These are phyloP conservation scores for Karalla daura DNA, from an alignment of 2,797 vertebrate genomes.

Conservation along the genomic window DNA sequence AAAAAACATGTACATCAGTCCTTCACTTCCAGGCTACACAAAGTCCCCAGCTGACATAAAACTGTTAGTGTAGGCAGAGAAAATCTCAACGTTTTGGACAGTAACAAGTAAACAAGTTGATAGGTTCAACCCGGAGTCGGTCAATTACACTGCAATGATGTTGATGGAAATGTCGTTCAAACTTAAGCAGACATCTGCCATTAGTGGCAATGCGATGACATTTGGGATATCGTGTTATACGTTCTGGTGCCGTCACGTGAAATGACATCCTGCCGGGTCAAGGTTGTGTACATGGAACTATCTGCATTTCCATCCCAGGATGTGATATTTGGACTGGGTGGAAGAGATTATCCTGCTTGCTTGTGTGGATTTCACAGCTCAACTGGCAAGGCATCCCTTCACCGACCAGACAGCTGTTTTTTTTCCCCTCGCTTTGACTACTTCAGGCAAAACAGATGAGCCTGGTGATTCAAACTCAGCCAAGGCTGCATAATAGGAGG, in stretches of 20 bases:
- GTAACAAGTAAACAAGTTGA: not conserved
- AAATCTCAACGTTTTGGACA: not conserved
- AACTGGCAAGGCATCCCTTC: conserved; percentile 64
- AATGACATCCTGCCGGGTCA: conserved; percentile 44
- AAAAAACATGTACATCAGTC: conserved; percentile 23
- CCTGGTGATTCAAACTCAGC: conserved; percentile 62
- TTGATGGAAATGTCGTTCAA: conserved; percentile 11
- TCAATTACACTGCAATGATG: not conserved
- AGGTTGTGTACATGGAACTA: conserved; percentile 36
- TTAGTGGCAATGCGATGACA: conserved; percentile 25
- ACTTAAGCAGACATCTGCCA: conserved; percentile 26
- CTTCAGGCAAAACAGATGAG: conserved; percentile 69
- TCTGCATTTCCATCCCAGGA: conserved; percentile 53
- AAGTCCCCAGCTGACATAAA: not conserved
- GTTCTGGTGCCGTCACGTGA: conserved; percentile 39
- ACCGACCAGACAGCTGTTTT: conserved; percentile 72
- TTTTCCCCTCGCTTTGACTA: conserved; percentile 56
- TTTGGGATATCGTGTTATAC: conserved; percentile 24
- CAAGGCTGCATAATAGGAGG: conserved; percentile 58
- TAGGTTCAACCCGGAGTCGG: not conserved
- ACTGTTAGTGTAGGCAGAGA: not conserved
- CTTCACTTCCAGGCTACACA: not conserved
- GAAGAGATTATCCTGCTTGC: conserved; percentile 70
- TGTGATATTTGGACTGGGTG: conserved; percentile 64
- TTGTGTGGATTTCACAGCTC: conserved; percentile 77